Conservation (phyloP, 2,888 invertebrate species). For the Eugnorisma glareosa region DNA sequence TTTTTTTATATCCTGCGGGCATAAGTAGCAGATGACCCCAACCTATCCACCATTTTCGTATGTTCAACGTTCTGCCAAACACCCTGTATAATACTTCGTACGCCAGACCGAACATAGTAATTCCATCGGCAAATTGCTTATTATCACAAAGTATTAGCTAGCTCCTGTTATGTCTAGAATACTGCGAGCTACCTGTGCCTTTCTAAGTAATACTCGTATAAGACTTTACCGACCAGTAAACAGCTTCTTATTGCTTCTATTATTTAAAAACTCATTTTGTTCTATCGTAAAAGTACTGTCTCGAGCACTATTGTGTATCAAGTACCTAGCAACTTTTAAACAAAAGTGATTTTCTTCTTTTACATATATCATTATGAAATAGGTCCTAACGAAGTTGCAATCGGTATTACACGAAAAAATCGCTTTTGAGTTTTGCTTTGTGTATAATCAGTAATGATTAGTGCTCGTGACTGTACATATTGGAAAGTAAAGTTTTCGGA, state of each 20-base stretch:
- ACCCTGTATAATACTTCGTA: not conserved
- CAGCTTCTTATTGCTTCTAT: conserved; percentile 1
- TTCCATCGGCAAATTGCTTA: not conserved
- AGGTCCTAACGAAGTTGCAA: not conserved
- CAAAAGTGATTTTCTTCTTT: not conserved
- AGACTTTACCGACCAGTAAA: conserved; percentile 1
- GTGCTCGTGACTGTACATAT: not conserved
- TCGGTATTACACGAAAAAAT: not conserved
- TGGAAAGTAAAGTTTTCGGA: conserved; percentile 26
- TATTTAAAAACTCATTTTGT: conserved; percentile 32
- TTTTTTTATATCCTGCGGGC: too few relatives aligned
- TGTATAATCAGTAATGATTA: not conserved
- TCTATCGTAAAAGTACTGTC: not conserved
- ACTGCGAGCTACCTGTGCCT: not conserved
- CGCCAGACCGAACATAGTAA: not conserved
- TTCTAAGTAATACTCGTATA: conserved; percentile 15
- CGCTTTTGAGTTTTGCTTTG: not conserved
- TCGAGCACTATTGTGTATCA: not conserved
- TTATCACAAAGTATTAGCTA: not conserved
- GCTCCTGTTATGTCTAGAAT: conserved; percentile 1
- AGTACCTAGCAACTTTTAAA: not conserved
- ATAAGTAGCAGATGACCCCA: too few relatives aligned
- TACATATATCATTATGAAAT: not conserved
- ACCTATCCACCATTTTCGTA: too few relatives aligned
- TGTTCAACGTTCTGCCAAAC: too few relatives aligned